Evolutionary conservation across 2,797 vertebrate species (phyloP), one percentile per base, ranked within the genome.

Genomic region (Xenops minutus): DNA sequence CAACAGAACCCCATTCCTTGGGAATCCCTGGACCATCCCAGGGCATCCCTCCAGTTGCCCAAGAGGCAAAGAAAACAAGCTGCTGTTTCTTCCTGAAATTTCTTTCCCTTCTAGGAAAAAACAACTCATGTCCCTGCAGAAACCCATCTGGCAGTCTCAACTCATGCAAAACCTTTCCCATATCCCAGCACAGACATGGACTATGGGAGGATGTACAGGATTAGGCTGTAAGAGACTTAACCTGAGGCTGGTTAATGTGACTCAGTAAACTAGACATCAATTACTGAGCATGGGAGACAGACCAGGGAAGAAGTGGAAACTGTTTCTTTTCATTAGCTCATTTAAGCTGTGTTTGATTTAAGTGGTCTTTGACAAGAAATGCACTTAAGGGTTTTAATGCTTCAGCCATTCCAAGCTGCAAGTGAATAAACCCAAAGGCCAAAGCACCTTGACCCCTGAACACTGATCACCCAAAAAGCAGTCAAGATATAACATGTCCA

Each of bases 281-380:
- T 97, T 96, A 93, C 63, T 76, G 87, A 92, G 88, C 67, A 95
- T 84, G 85, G 88, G 69, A 95, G 84, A 89, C 44, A 94, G 80
- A 95, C 81, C 72, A 91, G 88, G 77, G 68, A 76, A 89, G 81
- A 96, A 96, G 27, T 61, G 81, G 96, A 94, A 96, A 92, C 86
- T 89, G 85, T 92, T 95, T 92, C 91, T 96, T 95, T 82, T 95
- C 93, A 93, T 79, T 87, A 95, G 91, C 68, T 95, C 46, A 3
- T 95, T 92, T 91, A 92, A 92, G 10, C 75, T 91, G 72, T 5
- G 36, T 81, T 69, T 86, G 79, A 36, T 48, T 94, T 96, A 87
- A 89, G 86, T 94, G 74, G 79, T 71, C 89, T 94, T 89, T 87
- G 82, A 93, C 93, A 95, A 96, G 84, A 95, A 96, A 93, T 82